phyloP scores from a whole-genome alignment of 2,797 vertebrate genomes.

The Onychomys leucogaster region DNA sequence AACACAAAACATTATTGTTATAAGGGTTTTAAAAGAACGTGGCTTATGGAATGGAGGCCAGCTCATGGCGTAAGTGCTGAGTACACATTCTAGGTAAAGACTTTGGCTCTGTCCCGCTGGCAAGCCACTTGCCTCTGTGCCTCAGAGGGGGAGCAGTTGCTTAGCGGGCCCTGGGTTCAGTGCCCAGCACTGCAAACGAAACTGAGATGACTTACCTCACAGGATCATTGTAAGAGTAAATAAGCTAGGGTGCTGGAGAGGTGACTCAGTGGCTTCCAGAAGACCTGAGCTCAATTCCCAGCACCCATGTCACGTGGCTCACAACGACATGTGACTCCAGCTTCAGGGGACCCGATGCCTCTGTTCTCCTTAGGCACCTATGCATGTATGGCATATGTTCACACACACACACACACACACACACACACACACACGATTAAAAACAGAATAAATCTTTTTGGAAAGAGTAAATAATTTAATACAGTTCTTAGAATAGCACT shows the following conservation, averaged over 20 bases:
- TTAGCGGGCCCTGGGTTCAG: neutral
- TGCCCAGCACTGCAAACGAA: neutral
- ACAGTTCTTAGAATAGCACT: constrained; percentile 23
- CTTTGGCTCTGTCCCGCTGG: neutral
- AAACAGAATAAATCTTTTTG: neutral
- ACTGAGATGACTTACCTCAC: neutral
- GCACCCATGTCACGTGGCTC: neutral
- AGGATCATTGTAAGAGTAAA: neutral
- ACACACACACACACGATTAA: too few relatives aligned
- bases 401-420: neutral
- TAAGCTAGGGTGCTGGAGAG: neutral
- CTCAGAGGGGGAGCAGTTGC: neutral
- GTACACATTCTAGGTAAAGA: neutral
- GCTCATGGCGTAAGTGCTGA: neutral
- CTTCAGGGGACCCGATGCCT: neutral
- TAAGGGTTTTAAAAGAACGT: constrained; percentile 65
- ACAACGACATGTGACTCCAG: neutral
- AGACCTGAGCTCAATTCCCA: neutral
- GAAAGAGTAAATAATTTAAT: neutral
- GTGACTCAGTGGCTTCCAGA: neutral
- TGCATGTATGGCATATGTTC: too few relatives aligned
- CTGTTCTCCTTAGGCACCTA: neutral
- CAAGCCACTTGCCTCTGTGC: neutral
- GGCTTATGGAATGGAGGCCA: neutral
- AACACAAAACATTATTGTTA: constrained; percentile 63